Base-by-base conservation (phyloP, 2,797 vertebrate species). In the Melanotaenia nigrans region DNA sequence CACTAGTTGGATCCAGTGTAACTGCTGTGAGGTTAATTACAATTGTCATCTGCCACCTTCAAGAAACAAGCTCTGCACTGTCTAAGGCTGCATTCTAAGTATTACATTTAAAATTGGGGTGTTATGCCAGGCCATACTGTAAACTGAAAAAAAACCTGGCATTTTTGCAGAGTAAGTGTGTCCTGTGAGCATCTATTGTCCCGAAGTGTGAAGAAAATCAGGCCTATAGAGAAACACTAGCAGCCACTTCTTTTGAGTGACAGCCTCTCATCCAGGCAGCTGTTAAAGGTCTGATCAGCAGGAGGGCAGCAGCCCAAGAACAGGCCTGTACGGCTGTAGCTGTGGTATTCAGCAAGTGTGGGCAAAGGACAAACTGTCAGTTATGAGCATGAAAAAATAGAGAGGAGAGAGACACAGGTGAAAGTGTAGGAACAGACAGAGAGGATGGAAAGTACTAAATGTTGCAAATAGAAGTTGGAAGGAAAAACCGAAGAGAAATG, bases 321-420 rank as follows among this genome's bases (percentile, higher is more conserved):
- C 79, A 65, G 66, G 66, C 75, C 69, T 75, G 76, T 59, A 71
- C 83, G 79, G 73, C 59, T n/a, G 25, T 0, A 59, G 78, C 82
- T 83, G 63, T 22, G 89, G 89, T 87, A 87, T 91, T 87, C 82
- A 66, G 82, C 89, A 86, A 87, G 89, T 90, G 88, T 81, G 84
- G 88, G 68, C 89, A 90, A 58, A 68, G 71, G 61, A 63, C 30
- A 16, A 57, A 64, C 73, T 38, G 81, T 53, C 82, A 79, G 81
- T 79, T 73, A 47, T 55, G 72, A 78, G 77, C 35, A 8, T 0
- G 9, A 14, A 68, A 53, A 40, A 28, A 56, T 25, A 30, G 54
- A 10, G 24, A 55, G 32, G 24, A 40, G 54, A 7, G n/a, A 55
- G 32, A 38, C 40, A 58, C 51, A 40, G 58, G 36, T 25, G 54